Conservation (phyloP, 2,888 invertebrate genomes). For the Gryllus longicercus region DNA sequence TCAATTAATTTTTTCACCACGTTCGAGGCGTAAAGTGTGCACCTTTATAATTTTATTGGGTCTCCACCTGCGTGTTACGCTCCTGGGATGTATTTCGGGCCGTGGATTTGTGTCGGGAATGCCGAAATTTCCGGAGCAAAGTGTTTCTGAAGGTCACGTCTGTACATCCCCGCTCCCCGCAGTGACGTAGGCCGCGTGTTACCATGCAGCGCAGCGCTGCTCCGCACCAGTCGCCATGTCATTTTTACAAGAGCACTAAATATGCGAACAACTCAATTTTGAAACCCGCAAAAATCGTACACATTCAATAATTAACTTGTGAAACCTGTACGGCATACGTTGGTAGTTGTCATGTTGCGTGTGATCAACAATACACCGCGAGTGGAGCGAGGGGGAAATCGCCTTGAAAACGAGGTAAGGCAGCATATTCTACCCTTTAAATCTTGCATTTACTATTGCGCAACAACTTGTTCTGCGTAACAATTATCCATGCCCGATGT, state of each 20-base stretch:
- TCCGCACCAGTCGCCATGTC: background rate
- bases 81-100: background rate
- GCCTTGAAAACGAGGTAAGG: background rate
- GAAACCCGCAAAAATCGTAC: background rate
- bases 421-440: background rate
- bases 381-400: background rate
- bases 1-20: constrained; percentile 20
- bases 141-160: constrained; percentile 9
- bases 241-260: constrained; percentile 17
- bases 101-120: background rate
- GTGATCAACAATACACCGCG: background rate
- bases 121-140: background rate
- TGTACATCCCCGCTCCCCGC: constrained; percentile 1
- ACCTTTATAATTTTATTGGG: constrained; percentile 19
- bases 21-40: background rate
- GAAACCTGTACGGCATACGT: background rate
- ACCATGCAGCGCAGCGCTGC: background rate
- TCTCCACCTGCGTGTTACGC: background rate
- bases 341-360: background rate
- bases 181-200: background rate
- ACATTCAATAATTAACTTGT: background rate
- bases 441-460: background rate
- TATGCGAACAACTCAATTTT: constrained; percentile 17
- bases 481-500: no score
- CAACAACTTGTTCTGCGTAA: no score